Evolutionary conservation across 2,113 vertebrate species (phyloP).

Genomic region (Acanthochromis polyacanthus): DNA sequence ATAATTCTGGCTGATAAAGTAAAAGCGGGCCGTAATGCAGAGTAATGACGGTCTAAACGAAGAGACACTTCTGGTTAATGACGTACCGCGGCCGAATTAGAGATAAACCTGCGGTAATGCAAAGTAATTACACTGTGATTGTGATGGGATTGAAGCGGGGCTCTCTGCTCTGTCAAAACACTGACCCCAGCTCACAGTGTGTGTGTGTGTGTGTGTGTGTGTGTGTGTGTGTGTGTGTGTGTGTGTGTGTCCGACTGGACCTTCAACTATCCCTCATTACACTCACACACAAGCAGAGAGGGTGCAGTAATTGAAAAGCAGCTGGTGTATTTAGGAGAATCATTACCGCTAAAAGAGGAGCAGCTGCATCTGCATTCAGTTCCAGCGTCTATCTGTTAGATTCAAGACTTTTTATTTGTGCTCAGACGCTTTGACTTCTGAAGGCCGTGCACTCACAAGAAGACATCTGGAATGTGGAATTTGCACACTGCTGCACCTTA

Average conservation of each 20-base stretch:
- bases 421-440: no score
- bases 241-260: conserved; percentile 58
- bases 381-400: no score
- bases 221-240: conserved; percentile 37
- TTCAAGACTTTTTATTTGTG: no score
- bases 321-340: conserved; percentile 69
- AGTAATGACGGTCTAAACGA: conserved; percentile 65
- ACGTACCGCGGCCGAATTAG: conserved; percentile 57
- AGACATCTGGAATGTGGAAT: no score
- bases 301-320: conserved; percentile 70
- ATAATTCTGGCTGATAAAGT: conserved; percentile 68
- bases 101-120: conserved; percentile 77
- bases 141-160: conserved; percentile 64
- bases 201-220: conserved; percentile 39
- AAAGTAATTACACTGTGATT: conserved; percentile 76
- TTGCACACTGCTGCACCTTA: no score
- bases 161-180: conserved; percentile 71
- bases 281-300: not conserved
- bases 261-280: conserved; percentile 66
- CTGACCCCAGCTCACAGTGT: conserved; percentile 53
- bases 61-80: conserved; percentile 67
- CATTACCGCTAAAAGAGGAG: conserved; percentile 57
- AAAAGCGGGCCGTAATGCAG: conserved; percentile 48
- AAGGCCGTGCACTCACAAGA: no score
- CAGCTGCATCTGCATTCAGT: conserved; percentile 59